phyloP scores from a whole-genome alignment of 2,797 vertebrate species.

The Rhinogobio ventralis region DNA sequence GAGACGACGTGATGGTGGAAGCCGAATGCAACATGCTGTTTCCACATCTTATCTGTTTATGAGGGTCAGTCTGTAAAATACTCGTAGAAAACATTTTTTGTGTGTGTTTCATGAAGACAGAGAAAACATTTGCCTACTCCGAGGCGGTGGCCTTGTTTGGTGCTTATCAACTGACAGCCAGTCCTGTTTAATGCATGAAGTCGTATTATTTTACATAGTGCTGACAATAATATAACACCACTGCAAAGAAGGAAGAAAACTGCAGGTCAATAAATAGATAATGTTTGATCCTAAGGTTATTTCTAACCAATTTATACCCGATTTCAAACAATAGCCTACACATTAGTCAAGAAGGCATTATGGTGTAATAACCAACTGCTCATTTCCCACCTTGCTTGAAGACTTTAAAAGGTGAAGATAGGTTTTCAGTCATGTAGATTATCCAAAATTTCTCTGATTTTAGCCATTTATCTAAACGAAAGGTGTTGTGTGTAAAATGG shows the following conservation, averaged over 20 bases:
- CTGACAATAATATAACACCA: constrained; percentile 3
- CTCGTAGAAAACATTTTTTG: neutral
- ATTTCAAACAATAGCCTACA: constrained; percentile 1
- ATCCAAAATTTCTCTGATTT: neutral
- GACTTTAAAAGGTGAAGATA: neutral
- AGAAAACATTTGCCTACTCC: neutral
- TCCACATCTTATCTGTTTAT: constrained; percentile 1
- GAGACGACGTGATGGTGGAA: neutral
- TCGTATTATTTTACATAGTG: constrained; percentile 29
- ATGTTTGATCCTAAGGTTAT: neutral
- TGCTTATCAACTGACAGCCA: constrained; percentile 13
- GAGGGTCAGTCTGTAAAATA: constrained; percentile 12
- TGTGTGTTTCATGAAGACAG: neutral
- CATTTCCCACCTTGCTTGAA: neutral
- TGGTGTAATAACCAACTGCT: neutral
- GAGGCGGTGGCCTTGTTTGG: constrained; percentile 17
- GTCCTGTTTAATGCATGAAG: constrained; percentile 26
- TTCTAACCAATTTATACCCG: neutral
- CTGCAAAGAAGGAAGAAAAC: neutral
- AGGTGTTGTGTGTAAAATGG: neutral
- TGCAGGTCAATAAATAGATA: neutral
- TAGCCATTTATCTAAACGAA: neutral
- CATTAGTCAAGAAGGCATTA: neutral
- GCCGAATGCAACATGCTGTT: constrained; percentile 24
- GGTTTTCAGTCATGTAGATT: neutral